Conservation (phyloP, 1,140 invertebrate genomes). For the Stenopsyche tienmushanensis region DNA sequence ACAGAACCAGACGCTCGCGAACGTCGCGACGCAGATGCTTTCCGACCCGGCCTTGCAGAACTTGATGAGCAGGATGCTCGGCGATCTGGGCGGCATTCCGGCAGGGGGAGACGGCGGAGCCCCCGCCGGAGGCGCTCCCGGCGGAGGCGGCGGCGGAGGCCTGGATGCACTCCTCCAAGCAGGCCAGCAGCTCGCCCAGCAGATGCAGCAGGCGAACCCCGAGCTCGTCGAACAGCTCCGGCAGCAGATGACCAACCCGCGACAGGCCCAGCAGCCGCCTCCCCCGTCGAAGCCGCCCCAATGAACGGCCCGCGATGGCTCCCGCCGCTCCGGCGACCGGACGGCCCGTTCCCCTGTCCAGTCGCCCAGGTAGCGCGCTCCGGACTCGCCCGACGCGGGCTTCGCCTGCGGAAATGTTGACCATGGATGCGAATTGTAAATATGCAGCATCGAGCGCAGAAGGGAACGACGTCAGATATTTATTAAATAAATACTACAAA, state of each 20-base stretch:
- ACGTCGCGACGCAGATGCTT: conserved; percentile 78
- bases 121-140: conserved; percentile 31
- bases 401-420: too few relatives aligned
- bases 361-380: too few relatives aligned
- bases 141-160: conserved; percentile 36
- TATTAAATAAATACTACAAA: too few relatives aligned
- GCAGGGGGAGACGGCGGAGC: conserved; percentile 58
- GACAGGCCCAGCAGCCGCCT: conserved; percentile 35
- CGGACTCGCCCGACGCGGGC: too few relatives aligned
- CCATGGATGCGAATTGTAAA: too few relatives aligned
- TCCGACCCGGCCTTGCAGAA: conserved; percentile 76
- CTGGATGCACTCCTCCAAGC: conserved; percentile 51
- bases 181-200: conserved; percentile 52
- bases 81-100: conserved; percentile 59
- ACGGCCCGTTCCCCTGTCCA: too few relatives aligned
- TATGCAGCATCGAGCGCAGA: too few relatives aligned
- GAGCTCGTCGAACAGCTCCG: conserved; percentile 53
- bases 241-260: conserved; percentile 46
- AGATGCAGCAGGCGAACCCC: conserved; percentile 54
- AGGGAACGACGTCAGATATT: too few relatives aligned
- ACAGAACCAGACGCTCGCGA: conserved; percentile 73
- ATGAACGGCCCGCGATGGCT: background rate
- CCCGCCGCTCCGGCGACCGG: background rate
- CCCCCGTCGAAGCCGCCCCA: conserved; percentile 36
- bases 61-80: conserved; percentile 58